Evolutionary conservation across 1,140 invertebrate species (phyloP).

Genomic region (Diorhabda carinulata): DNA sequence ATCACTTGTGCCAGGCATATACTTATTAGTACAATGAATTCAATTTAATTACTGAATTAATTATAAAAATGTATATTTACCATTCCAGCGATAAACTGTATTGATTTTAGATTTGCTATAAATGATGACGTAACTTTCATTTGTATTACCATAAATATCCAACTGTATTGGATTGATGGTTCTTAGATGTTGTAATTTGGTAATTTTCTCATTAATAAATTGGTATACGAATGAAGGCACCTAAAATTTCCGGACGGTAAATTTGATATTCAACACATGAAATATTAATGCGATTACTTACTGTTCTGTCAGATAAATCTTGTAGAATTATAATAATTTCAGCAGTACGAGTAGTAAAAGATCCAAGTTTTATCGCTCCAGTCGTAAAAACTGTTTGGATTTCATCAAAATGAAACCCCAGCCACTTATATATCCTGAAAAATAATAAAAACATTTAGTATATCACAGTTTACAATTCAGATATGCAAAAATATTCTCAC

Average conservation of each 20-base stretch:
- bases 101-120: slow-evolving; percentile 6
- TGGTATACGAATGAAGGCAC: slow-evolving; percentile 6
- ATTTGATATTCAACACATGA: not conserved
- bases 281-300: slow-evolving; percentile 7
- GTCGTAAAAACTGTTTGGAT: slow-evolving; percentile 14
- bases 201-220: slow-evolving; percentile 5
- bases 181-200: slow-evolving; percentile 8
- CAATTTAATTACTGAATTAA: too few species aligned
- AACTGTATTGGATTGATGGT: not conserved
- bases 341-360: slow-evolving; percentile 7
- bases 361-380: slow-evolving; percentile 7
- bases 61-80: not conserved
- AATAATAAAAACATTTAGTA: not conserved
- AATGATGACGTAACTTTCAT: slow-evolving; percentile 8
- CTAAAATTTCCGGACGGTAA: not conserved
- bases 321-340: slow-evolving; percentile 16
- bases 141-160: not conserved
- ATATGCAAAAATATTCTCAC: slow-evolving; percentile 1
- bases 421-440: slow-evolving; percentile 15
- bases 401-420: slow-evolving; percentile 14
- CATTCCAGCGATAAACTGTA: slow-evolving; percentile 11
- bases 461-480: not conserved
- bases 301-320: slow-evolving; percentile 2
- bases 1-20: too few species aligned
- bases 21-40: too few species aligned